These are phyloP conservation scores for Oreamnos americanus DNA, from an alignment of 2,113 vertebrate genomes.

Conservation along the genomic window DNA sequence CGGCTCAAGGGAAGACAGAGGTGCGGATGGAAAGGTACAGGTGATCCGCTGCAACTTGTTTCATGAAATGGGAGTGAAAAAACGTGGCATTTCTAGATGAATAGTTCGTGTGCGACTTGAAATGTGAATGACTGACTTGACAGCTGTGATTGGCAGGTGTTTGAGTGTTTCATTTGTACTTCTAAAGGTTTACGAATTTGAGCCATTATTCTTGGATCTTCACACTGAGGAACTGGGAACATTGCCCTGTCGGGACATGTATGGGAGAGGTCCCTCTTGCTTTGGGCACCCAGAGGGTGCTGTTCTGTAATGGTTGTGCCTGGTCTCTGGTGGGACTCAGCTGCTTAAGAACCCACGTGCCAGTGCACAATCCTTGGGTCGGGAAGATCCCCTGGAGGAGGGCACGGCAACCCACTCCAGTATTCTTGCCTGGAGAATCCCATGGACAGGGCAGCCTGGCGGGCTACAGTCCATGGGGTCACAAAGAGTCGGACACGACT, in stretches of 20 bases:
- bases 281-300: not conserved
- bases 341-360: not conserved
- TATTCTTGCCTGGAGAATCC: not conserved
- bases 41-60: not conserved
- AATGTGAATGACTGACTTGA: not conserved
- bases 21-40: not conserved
- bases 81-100: not conserved
- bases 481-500: not conserved
- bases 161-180: not conserved
- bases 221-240: not conserved
- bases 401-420: not conserved
- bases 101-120: not conserved
- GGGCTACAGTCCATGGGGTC: not conserved
- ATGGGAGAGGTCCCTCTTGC: rapidly evolving
- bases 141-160: not conserved
- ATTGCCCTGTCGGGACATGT: not conserved
- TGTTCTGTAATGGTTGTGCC: not conserved
- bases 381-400: not conserved
- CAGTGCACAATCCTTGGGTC: not conserved
- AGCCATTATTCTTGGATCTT: not conserved
- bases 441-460: not conserved
- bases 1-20: not conserved
- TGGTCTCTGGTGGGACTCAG: not conserved
- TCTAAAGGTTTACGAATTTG: not conserved
- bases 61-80: not conserved